These are phyloP conservation scores for Remorina albescens DNA, from an alignment of 2,797 vertebrate genomes.

Conservation along the genomic window DNA sequence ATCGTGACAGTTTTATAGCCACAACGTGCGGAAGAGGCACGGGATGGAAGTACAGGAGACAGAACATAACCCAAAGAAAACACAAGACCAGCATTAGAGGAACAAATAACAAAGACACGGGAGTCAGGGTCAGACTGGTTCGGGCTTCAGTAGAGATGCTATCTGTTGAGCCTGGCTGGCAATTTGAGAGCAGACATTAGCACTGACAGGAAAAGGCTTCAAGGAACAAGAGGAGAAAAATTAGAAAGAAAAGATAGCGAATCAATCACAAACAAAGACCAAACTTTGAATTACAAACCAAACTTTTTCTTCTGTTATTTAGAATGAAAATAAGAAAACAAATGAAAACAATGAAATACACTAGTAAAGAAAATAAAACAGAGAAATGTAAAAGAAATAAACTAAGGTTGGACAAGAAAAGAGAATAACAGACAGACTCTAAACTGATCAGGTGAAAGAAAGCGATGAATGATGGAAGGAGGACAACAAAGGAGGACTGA, in stretches of 20 bases:
- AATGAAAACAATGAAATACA: not conserved
- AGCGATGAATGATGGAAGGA: conserved; percentile 16
- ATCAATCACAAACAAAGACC: not conserved
- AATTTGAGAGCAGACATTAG: conserved; percentile 30
- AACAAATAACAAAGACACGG: conserved; percentile 51
- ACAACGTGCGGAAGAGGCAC: conserved; percentile 65
- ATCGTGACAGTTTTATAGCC: conserved; percentile 80
- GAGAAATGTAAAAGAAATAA: not conserved
- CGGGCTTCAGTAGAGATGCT: conserved; percentile 69
- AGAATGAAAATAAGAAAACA: not conserved
- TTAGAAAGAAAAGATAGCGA: conserved; percentile 1
- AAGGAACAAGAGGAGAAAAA: conserved; percentile 5
- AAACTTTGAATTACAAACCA: not conserved
- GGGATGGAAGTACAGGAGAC: conserved; percentile 69
- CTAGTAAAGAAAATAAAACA: not conserved
- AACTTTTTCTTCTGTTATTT: not conserved
- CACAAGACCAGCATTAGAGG: conserved; percentile 58
- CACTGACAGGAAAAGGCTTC: conserved; percentile 25
- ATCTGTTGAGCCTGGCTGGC: conserved; percentile 49
- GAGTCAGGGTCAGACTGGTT: conserved; percentile 39
- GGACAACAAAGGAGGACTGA: conserved; percentile 17
- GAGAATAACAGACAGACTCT: not conserved
- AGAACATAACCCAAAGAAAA: conserved; percentile 69
- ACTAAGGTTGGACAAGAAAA: not conserved
- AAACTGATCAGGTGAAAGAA: not conserved